These are phyloP conservation scores for Lymantria monacha DNA, from an alignment of 2,888 invertebrate species.

Conservation along the genomic window DNA sequence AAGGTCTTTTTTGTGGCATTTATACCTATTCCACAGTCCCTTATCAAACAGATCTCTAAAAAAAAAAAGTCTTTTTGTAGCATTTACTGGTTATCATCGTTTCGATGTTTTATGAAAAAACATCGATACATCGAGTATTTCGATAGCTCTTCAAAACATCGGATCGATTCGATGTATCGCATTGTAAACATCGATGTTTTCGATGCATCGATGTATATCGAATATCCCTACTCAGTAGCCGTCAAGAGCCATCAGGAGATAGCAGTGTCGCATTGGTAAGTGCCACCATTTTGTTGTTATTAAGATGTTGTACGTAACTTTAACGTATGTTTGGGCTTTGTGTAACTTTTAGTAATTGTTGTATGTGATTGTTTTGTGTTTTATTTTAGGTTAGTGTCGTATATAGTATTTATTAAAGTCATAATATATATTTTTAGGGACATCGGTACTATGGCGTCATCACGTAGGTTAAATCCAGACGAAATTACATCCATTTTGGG, in stretches of 20 bases:
- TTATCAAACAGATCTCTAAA: too few relatives aligned
- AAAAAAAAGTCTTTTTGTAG: too few relatives aligned
- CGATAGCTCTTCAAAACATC: too few relatives aligned
- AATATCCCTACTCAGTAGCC: too few relatives aligned
- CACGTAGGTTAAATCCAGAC: background rate
- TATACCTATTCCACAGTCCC: too few relatives aligned
- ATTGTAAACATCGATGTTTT: too few relatives aligned
- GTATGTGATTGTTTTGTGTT: background rate
- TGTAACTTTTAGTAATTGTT: slow-evolving; percentile 7
- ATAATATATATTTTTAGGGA: background rate
- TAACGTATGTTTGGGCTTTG: slow-evolving; percentile 88
- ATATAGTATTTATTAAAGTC: background rate
- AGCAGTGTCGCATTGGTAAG: background rate
- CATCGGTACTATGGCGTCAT: background rate
- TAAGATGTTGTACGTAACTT: slow-evolving; percentile 92
- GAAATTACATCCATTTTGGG: background rate
- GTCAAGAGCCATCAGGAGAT: background rate
- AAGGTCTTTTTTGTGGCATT: too few relatives aligned
- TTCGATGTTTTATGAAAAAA: too few relatives aligned
- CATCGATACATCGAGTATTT: too few relatives aligned
- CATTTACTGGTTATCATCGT: too few relatives aligned
- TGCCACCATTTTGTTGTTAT: slow-evolving; percentile 52
- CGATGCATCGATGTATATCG: too few relatives aligned
- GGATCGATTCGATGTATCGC: too few relatives aligned
- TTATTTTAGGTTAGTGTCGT: background rate